Evolutionary conservation across 2,113 vertebrate species (phyloP).

Genomic region (Romanogobio albipinnatus): DNA sequence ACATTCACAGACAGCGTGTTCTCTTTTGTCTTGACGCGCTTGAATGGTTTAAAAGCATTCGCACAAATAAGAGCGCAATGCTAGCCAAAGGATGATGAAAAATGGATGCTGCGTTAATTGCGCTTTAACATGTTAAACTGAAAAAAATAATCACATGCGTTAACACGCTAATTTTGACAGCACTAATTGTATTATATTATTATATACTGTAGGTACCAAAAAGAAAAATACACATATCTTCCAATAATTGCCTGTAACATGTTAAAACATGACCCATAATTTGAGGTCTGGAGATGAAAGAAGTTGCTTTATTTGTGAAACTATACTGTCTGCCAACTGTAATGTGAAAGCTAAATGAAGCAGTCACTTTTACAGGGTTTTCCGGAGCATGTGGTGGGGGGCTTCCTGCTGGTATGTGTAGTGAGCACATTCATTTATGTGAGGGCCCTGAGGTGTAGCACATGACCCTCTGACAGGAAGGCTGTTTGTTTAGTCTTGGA

Average conservation of each 20-base stretch:
- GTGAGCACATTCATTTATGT: slow-evolving; percentile 25
- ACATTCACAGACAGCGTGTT: too few relatives aligned
- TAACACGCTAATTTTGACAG: too few relatives aligned
- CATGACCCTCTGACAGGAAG: slow-evolving; percentile 2
- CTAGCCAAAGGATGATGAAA: too few relatives aligned
- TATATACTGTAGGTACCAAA: background rate
- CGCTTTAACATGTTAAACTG: too few relatives aligned
- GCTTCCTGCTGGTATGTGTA: slow-evolving; percentile 26
- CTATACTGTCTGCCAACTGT: background rate
- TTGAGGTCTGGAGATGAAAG: slow-evolving; percentile 9
- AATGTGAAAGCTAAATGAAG: slow-evolving; percentile 13
- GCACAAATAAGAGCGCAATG: too few relatives aligned
- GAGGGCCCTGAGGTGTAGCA: slow-evolving; percentile 23
- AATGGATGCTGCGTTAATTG: too few relatives aligned
- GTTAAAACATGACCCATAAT: background rate
- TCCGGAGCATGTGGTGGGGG: slow-evolving; percentile 9
- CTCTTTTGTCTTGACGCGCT: too few relatives aligned
- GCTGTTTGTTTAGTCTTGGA: slow-evolving; percentile 29
- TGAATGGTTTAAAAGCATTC: too few relatives aligned
- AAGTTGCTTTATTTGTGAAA: background rate
- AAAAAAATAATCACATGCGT: too few relatives aligned
- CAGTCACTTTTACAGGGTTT: slow-evolving; percentile 34
- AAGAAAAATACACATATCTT: slow-evolving; percentile 20
- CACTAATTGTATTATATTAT: background rate
- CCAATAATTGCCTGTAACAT: background rate